Base-by-base conservation (phyloP, 2,888 invertebrate species). In the Amblyjoppa proteus region DNA sequence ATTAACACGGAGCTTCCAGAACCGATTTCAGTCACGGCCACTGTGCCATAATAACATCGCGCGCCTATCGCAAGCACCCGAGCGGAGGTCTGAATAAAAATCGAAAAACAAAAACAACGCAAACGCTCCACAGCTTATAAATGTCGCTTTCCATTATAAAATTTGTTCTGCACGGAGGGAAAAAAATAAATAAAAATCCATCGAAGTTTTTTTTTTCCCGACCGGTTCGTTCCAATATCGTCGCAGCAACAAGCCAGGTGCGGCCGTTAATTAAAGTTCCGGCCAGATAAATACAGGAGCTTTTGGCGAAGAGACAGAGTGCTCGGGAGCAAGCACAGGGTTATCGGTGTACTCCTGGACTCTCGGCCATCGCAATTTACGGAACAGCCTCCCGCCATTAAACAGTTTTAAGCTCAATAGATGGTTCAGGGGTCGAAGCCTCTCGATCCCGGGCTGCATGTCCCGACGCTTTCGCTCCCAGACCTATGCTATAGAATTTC, bases 391-490 rank as follows among this genome's bases (percentile, higher is more conserved):
- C 73, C 49, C 86, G 88, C 89, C 91, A 89, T 93, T 93, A 92
- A 92, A 90, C 90, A 90, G 90, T 92, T 92, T 92, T 92, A 92
- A 93, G 92, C 92, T 88, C 91, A 90, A 91, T 91, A 84, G 91
- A 92, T 91, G 91, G 90, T 87, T 84, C 86, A 82, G 88, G 87
- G 45, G 89, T 89, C 87, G 76, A 88, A 84, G 80, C 83, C 16
- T 28, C 31, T 61, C 38, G 20, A 25, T 64, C 81, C 28, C 68
- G 38, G 16, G 45, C 20, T 25, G 61, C 51, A 51, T 75, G 31
- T n/a, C 45, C 49, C 20, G n/a, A 61, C 45, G 31, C 61, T 45
- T 53, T 66, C 20, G 20, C 38, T 68, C 49, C 64, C 3, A n/a
- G 34, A 13, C 13, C 58, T 1, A 51, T 41, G 3, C 64, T 68